Conservation (phyloP, 2,888 invertebrate species). For the Quadroppia sp. region DNA sequence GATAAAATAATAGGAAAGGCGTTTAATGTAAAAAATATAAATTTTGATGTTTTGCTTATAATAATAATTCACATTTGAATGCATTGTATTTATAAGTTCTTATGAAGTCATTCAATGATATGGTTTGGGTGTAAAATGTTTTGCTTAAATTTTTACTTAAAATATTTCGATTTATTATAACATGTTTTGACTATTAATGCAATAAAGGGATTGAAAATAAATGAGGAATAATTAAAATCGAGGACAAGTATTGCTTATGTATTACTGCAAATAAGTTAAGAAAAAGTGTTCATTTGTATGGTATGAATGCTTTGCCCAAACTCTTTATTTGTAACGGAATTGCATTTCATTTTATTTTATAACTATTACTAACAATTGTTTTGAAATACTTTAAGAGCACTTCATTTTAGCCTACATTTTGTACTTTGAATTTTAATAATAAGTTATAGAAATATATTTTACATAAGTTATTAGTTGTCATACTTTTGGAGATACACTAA, state of each 20-base stretch:
- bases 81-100: background rate
- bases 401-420: slow-evolving; percentile 23
- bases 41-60: background rate
- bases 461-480: slow-evolving; percentile 31
- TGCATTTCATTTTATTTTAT: slow-evolving; percentile 13
- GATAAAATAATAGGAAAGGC: background rate
- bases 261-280: background rate
- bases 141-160: background rate
- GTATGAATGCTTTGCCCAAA: slow-evolving; percentile 18
- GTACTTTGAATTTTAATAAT: slow-evolving; percentile 4
- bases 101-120: background rate
- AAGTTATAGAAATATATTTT: slow-evolving; percentile 3
- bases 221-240: slow-evolving; percentile 34
- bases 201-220: background rate
- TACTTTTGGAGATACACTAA: background rate
- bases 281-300: slow-evolving; percentile 17
- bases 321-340: slow-evolving; percentile 20
- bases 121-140: slow-evolving; percentile 12
- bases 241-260: slow-evolving; percentile 19
- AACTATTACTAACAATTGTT: slow-evolving; percentile 11
- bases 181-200: slow-evolving; percentile 1
- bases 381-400: background rate
- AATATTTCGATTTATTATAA: background rate
- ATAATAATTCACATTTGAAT: background rate
- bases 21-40: background rate